phyloP scores from a whole-genome alignment of 2,888 invertebrate species.

The Leptura quadrifasciata region DNA sequence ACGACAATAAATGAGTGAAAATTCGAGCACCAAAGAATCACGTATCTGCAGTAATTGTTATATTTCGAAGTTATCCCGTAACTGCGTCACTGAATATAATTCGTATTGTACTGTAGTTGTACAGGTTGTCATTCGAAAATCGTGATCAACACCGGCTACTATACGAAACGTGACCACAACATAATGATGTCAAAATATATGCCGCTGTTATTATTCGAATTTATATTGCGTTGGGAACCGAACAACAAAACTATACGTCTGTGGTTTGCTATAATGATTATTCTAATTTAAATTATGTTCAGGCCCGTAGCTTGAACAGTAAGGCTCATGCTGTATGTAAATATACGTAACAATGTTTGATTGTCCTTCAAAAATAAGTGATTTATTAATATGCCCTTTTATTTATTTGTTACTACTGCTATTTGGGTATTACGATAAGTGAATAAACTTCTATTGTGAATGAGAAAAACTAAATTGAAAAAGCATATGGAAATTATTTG shows the following conservation, averaged over 20 bases:
- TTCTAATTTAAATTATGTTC: constrained; percentile 56
- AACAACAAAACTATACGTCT: constrained; percentile 58
- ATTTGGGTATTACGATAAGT: too few species aligned
- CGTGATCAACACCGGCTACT: constrained; percentile 73
- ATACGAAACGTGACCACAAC: constrained; percentile 72
- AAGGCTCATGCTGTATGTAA: constrained; percentile 36
- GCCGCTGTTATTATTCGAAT: constrained; percentile 66
- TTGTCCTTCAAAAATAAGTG: not conserved
- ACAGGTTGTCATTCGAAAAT: constrained; percentile 68
- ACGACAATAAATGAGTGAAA: not conserved
- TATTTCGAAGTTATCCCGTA: constrained; percentile 8
- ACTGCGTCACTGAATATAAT: constrained; percentile 43
- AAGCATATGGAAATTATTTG: too few species aligned
- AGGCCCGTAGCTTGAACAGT: constrained; percentile 42
- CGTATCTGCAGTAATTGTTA: not conserved
- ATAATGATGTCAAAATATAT: constrained; percentile 72
- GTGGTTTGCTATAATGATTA: constrained; percentile 67
- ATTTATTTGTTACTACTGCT: too few species aligned
- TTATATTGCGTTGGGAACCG: constrained; percentile 63
- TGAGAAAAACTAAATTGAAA: too few species aligned
- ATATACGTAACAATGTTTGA: constrained; percentile 11
- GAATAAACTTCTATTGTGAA: too few species aligned
- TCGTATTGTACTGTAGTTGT: constrained; percentile 47
- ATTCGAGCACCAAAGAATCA: not conserved
- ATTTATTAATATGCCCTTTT: not conserved